Evolutionary conservation across 37 sponge, comb jelly and placozoan species (phyloP).

Genomic region (Axinella damicornis): DNA sequence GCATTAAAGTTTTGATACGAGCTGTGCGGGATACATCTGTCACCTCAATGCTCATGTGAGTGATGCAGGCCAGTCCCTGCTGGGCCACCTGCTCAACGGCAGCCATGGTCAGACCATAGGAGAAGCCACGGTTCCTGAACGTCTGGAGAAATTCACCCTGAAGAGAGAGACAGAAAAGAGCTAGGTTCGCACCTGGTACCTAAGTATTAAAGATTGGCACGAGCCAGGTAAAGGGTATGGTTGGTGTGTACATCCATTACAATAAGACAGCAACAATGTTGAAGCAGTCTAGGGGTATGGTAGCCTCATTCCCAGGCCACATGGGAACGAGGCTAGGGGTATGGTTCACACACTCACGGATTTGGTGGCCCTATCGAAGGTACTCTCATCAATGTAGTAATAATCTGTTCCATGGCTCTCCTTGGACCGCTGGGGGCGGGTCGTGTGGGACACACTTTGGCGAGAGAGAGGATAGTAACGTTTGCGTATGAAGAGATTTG

Average conservation of each 20-base stretch:
- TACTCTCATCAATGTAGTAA: slow-evolving; percentile 65
- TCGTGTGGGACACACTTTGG: slow-evolving; percentile 81
- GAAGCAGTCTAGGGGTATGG: too few relatives aligned
- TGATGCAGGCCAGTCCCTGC: slow-evolving; percentile 83
- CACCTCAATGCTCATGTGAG: slow-evolving; percentile 82
- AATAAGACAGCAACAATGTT: too few relatives aligned
- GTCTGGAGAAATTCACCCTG: slow-evolving; percentile 88
- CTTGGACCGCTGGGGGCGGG: slow-evolving; percentile 42
- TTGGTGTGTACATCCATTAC: background rate
- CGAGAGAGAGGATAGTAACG: too few relatives aligned
- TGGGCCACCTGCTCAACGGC: slow-evolving; percentile 89
- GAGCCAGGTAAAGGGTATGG: too few relatives aligned
- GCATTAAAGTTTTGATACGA: too few relatives aligned
- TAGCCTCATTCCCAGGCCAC: too few relatives aligned
- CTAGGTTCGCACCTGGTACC: too few relatives aligned
- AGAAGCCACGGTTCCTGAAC: background rate
- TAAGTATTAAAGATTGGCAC: too few relatives aligned
- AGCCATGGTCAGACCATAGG: slow-evolving; percentile 84
- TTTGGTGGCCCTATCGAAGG: slow-evolving; percentile 60
- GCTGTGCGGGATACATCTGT: background rate
- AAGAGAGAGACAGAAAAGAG: background rate
- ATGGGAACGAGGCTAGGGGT: too few relatives aligned
- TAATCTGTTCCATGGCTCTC: slow-evolving; percentile 80
- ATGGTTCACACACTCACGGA: slow-evolving; percentile 37
- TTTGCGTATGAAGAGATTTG: too few relatives aligned